Evolutionary conservation across 2,113 vertebrate species (phyloP).

Genomic region (Perca fluviatilis): DNA sequence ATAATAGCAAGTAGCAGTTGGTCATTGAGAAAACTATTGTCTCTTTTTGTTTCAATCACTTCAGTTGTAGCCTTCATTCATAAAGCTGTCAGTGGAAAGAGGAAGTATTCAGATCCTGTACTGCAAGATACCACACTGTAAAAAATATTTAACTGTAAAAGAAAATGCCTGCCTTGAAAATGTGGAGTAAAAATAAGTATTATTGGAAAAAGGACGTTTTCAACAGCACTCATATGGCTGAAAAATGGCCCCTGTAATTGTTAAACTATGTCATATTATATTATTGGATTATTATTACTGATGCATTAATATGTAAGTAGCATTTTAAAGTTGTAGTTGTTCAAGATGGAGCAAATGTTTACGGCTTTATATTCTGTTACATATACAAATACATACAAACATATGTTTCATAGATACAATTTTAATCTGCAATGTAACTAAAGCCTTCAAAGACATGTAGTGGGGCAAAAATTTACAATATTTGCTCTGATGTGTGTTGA

Average conservation of each 20-base stretch:
- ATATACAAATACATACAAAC: too few species aligned
- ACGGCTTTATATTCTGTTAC: background rate
- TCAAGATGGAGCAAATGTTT: background rate
- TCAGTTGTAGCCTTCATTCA: background rate
- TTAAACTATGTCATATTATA: background rate
- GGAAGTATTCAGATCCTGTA: background rate
- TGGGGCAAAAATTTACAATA: background rate
- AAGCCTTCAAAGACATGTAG: background rate
- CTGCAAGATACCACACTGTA: background rate
- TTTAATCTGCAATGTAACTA: background rate
- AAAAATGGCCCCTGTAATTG: background rate
- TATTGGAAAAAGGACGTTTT: background rate
- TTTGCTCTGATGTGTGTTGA: background rate
- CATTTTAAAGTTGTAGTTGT: background rate
- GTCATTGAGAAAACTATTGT: constrained; percentile 1
- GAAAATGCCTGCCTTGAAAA: background rate
- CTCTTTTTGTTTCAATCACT: constrained; percentile 15
- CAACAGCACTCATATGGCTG: background rate
- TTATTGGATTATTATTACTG: background rate
- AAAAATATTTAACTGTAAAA: background rate
- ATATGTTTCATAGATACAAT: background rate
- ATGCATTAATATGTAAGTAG: background rate
- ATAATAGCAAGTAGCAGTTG: constrained; percentile 29
- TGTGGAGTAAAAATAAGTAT: background rate
- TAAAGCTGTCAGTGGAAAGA: background rate